phyloP scores from a whole-genome alignment of 2,113 vertebrate genomes.

The Odocoileus virginianus region DNA sequence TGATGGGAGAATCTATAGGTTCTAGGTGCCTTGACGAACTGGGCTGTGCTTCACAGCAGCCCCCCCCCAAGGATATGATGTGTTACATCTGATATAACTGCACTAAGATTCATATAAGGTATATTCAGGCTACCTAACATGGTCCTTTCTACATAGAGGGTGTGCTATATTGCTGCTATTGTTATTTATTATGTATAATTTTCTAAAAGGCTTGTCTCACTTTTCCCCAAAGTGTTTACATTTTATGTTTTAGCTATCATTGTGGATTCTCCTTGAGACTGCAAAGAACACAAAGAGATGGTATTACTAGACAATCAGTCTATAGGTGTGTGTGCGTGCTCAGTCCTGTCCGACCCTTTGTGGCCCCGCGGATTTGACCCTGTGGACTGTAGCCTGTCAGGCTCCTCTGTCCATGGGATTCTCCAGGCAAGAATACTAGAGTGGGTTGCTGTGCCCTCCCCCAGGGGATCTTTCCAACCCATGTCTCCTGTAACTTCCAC shows the following conservation, averaged over 20 bases:
- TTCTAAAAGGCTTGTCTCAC: neutral
- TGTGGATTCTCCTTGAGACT: neutral
- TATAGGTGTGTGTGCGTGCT: neutral
- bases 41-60: neutral
- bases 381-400: neutral
- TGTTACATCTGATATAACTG: neutral
- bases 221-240: neutral
- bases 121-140: neutral
- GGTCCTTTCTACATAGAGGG: neutral
- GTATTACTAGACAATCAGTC: neutral
- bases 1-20: too few species aligned
- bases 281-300: neutral
- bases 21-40: neutral
- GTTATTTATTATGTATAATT: neutral
- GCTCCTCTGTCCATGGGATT: neutral
- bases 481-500: neutral
- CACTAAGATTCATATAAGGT: neutral
- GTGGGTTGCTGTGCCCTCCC: neutral
- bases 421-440: neutral
- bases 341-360: neutral
- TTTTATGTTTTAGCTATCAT: neutral
- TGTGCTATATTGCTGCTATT: neutral
- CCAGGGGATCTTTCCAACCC: fast-evolving
- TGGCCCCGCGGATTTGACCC: neutral
- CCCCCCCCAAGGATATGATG: neutral